phyloP scores from a whole-genome alignment of 2,797 vertebrate genomes.

The Tamandua tetradactyla region DNA sequence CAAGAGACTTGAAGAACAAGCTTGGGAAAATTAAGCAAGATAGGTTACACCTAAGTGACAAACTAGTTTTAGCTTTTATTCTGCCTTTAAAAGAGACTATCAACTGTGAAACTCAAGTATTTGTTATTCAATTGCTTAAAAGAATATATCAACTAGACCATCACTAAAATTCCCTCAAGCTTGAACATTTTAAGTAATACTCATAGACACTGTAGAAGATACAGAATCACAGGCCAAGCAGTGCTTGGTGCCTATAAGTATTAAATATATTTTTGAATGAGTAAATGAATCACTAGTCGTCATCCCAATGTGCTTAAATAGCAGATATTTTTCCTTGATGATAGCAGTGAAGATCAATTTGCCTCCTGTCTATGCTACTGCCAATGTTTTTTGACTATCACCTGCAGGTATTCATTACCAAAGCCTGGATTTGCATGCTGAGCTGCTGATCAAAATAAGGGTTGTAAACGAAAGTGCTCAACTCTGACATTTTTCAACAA shows the following conservation, averaged over 20 bases:
- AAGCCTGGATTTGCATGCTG: slow-evolving; percentile 20
- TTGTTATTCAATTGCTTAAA: background rate
- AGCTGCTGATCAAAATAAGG: slow-evolving; percentile 56
- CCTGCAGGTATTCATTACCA: slow-evolving; percentile 54
- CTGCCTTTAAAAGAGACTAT: background rate
- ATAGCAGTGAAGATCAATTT: background rate
- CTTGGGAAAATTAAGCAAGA: background rate
- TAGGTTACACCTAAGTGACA: background rate
- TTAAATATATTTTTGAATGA: background rate
- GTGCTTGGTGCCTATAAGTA: background rate
- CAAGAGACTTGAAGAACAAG: background rate
- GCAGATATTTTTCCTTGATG: background rate
- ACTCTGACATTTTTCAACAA: slow-evolving; percentile 72
- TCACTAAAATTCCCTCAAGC: background rate
- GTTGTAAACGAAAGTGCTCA: slow-evolving; percentile 37
- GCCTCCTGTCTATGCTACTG: background rate
- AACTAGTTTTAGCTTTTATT: background rate
- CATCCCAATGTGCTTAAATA: background rate
- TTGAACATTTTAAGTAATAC: background rate
- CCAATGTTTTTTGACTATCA: background rate
- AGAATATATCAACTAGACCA: background rate
- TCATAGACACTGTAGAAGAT: background rate
- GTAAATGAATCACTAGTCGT: background rate
- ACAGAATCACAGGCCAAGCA: background rate
- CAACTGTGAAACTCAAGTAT: background rate